Percentiles rank a stretch among this genome's conserved stretches.
Evolutionary conservation across 2,888 invertebrate genomes (phyloP).

Genomic region (Machimus atricapillus): DNA sequence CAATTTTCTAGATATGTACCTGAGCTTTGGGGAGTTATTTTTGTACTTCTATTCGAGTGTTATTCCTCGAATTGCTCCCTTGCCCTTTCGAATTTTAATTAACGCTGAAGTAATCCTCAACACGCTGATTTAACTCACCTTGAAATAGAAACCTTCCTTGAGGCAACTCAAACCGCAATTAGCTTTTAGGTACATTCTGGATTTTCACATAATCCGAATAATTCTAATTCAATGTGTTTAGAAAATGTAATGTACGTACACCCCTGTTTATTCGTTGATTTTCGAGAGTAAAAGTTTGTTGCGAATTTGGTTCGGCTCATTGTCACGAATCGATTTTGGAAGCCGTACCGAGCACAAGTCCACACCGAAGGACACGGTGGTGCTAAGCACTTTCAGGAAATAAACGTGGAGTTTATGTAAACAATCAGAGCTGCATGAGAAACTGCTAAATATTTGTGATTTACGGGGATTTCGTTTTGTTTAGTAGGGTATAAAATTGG

Average conservation of each 20-base stretch:
- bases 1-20: not conserved
- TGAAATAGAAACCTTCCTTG: not conserved
- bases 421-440: not conserved
- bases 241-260: not conserved
- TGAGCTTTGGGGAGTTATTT: not conserved
- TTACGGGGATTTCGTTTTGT: not conserved
- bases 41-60: not conserved
- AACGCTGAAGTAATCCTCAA: not conserved
- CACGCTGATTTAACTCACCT: not conserved
- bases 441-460: not conserved
- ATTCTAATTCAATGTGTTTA: not conserved
- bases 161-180: not conserved
- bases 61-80: not conserved
- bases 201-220: not conserved
- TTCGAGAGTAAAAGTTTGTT: not conserved
- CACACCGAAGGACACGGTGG: not conserved
- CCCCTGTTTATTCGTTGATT: not conserved
- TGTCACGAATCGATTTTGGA: not conserved
- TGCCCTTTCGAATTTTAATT: not conserved
- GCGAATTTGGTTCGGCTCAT: not conserved
- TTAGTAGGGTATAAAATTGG: not conserved
- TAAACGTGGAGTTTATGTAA: not conserved
- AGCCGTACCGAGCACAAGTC: not conserved
- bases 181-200: not conserved
- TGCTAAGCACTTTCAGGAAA: not conserved